Conservation (phyloP, 2,797 vertebrate genomes). For the Trachurus trachurus region DNA sequence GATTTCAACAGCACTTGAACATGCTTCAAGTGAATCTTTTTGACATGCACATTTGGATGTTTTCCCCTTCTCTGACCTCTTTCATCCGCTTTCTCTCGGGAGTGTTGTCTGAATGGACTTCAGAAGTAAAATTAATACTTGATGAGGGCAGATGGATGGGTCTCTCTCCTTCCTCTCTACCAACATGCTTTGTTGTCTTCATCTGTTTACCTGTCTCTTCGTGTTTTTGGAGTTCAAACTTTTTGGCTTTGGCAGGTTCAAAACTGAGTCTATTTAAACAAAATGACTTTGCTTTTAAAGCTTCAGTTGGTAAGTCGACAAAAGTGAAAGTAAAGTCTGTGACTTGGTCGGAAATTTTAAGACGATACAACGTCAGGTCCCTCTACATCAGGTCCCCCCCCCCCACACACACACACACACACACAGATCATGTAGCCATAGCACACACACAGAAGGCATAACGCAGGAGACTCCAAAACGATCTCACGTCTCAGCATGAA, state of each 20-base stretch:
- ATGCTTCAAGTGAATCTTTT: too few relatives aligned
- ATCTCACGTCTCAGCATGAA: too few relatives aligned
- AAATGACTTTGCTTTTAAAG: not conserved
- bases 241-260: not conserved
- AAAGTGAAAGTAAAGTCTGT: too few relatives aligned
- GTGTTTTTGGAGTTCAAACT: not conserved
- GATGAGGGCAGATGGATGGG: constrained; percentile 46
- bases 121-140: constrained; percentile 64
- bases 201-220: not conserved
- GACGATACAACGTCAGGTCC: too few relatives aligned
- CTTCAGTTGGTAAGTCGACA: not conserved
- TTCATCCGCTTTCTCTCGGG: constrained; percentile 13
- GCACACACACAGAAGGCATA: too few relatives aligned
- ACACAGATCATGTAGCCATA: too few relatives aligned
- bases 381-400: too few relatives aligned
- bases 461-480: too few relatives aligned
- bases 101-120: constrained; percentile 34
- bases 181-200: not conserved
- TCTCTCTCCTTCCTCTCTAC: constrained; percentile 3
- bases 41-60: too few relatives aligned
- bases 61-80: constrained; percentile 35
- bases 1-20: too few relatives aligned
- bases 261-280: constrained; percentile 6
- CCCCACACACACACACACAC: too few relatives aligned
- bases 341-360: too few relatives aligned